Conservation (phyloP, 2,113 vertebrate genomes). For the Chaetodon trifascialis region DNA sequence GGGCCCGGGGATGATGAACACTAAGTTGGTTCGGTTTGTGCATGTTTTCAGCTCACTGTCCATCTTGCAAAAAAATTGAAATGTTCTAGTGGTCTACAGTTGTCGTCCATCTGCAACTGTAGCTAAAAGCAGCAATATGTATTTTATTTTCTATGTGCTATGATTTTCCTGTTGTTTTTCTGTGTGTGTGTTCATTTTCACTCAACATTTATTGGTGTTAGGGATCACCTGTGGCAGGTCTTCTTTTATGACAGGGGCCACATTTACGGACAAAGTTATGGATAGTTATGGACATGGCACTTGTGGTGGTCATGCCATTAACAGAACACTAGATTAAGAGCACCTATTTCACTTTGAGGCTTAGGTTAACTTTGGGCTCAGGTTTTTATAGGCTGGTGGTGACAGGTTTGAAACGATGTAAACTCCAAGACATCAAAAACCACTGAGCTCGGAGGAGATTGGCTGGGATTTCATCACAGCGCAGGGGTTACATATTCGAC, state of each 20-base stretch:
- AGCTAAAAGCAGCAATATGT: conserved; percentile 83
- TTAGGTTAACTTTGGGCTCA: conserved; percentile 67
- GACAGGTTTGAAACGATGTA: conserved; percentile 22
- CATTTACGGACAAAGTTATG: not conserved
- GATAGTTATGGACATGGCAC: not conserved
- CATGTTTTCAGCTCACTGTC: conserved; percentile 73
- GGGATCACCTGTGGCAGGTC: conserved; percentile 11
- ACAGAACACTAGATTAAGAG: conserved; percentile 31
- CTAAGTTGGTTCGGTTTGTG: conserved; percentile 69
- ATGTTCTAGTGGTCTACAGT: conserved; percentile 84
- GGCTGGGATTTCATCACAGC: conserved; percentile 2
- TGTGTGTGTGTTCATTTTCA: conserved; percentile 34
- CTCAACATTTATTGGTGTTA: conserved; percentile 3
- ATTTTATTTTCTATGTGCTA: conserved; percentile 58
- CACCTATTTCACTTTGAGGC: conserved; percentile 49
- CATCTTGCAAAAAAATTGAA: conserved; percentile 61
- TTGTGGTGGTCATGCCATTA: conserved; percentile 31
- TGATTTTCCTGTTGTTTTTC: conserved; percentile 18
- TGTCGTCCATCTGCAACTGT: conserved; percentile 71
- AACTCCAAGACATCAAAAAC: conserved; percentile 25
- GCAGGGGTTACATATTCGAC: conserved; percentile 16
- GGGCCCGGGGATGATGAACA: conserved; percentile 68
- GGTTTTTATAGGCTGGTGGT: conserved; percentile 50
- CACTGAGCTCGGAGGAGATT: conserved; percentile 1
- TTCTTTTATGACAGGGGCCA: not conserved